phyloP scores from a whole-genome alignment of 2,888 invertebrate genomes.

The Tipula lateralis region DNA sequence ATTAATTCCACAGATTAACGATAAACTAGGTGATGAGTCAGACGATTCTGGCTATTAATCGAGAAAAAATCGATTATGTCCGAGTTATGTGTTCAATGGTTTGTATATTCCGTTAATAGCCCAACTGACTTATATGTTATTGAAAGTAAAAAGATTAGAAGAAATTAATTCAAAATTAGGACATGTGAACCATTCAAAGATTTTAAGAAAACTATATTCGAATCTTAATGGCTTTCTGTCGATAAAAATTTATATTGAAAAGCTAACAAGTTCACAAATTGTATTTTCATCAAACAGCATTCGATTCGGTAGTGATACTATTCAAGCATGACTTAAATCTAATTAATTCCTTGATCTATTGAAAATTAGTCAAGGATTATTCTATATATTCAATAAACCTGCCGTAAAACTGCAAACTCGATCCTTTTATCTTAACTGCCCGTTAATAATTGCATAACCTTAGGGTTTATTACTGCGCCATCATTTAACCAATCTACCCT shows the following conservation, averaged over 20 bases:
- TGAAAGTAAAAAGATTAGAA: conserved; percentile 54
- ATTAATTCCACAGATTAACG: conserved; percentile 51
- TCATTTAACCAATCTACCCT: too few species aligned
- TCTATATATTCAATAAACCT: too few species aligned
- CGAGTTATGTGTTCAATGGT: conserved; percentile 91
- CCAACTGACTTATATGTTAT: conserved; percentile 55
- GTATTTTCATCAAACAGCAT: conserved; percentile 75
- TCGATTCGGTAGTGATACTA: conserved; percentile 68
- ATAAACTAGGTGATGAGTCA: background rate
- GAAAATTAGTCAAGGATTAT: too few species aligned
- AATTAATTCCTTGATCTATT: too few species aligned
- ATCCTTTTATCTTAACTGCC: too few species aligned
- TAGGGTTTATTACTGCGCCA: too few species aligned
- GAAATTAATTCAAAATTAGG: conserved; percentile 57
- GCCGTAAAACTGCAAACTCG: too few species aligned
- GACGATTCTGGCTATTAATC: conserved; percentile 38
- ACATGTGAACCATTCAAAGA: conserved; percentile 51
- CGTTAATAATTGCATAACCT: too few species aligned
- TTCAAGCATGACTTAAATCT: too few species aligned
- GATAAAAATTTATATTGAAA: conserved; percentile 60
- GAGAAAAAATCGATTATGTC: conserved; percentile 66
- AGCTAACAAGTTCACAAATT: conserved; percentile 67
- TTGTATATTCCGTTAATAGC: conserved; percentile 76
- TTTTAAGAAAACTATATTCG: conserved; percentile 46
- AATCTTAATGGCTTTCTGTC: conserved; percentile 43